These are phyloP conservation scores for Ornithoptera priamus DNA, from an alignment of 2,888 invertebrate species.

Conservation along the genomic window DNA sequence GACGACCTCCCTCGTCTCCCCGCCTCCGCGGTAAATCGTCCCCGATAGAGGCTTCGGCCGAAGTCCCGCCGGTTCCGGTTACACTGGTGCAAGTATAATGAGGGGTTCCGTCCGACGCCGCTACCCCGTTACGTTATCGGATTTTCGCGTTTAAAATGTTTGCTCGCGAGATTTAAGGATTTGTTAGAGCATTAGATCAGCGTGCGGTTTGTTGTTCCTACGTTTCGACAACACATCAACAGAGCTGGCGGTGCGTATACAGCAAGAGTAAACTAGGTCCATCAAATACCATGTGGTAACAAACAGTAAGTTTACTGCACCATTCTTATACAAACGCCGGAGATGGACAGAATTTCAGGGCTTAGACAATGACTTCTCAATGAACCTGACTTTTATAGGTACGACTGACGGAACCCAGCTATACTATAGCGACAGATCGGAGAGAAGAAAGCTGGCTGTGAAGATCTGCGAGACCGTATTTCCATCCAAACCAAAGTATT, in stretches of 20 bases:
- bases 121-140: constrained; percentile 48
- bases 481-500: no score
- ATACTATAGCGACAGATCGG: no score
- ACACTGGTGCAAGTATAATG: constrained; percentile 42
- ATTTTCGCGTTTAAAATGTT: constrained; percentile 53
- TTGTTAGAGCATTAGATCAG: constrained; percentile 21
- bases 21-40: not conserved
- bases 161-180: constrained; percentile 45
- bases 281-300: not conserved
- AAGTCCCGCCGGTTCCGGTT: constrained; percentile 32
- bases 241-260: not conserved
- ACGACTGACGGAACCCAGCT: no score
- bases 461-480: no score
- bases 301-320: not conserved
- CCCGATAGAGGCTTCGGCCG: not conserved
- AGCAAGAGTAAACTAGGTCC: not conserved
- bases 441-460: no score
- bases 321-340: no score
- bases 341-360: no score
- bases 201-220: not conserved
- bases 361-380: no score
- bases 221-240: constrained; percentile 4
- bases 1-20: constrained; percentile 30
- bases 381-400: no score
- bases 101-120: constrained; percentile 45